Evolutionary conservation across 2,797 vertebrate genomes (phyloP).

Genomic region (Schizopygopsis malacanthus): DNA sequence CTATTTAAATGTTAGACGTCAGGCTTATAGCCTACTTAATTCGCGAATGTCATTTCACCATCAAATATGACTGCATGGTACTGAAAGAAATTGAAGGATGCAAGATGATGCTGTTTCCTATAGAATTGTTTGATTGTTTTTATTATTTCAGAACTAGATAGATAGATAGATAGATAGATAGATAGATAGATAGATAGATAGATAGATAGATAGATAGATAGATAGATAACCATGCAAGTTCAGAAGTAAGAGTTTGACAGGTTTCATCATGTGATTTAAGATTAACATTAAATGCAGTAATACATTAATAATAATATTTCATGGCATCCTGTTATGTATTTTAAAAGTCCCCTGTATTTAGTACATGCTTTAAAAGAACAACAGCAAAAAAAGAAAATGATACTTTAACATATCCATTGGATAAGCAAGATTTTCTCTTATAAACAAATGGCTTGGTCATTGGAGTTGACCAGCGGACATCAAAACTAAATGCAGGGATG

Average conservation of each 20-base stretch:
- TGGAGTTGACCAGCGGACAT: background rate
- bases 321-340: background rate
- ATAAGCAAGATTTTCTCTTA: background rate
- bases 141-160: background rate
- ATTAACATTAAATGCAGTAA: background rate
- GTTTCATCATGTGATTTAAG: background rate
- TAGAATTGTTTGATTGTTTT: no score
- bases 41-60: background rate
- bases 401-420: background rate
- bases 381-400: background rate
- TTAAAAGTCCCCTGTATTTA: background rate
- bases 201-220: no score
- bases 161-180: no score
- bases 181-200: no score
- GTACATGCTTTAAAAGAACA: background rate
- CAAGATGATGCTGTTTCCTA: background rate
- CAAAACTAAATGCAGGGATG: background rate
- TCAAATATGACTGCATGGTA: background rate
- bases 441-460: background rate
- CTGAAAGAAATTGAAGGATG: background rate
- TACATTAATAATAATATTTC: background rate
- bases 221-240: background rate
- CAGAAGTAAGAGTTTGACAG: background rate
- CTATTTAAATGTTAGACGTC: background rate
- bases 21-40: background rate